Conservation (phyloP, 1,140 invertebrate species). For the Apocrypta bakeri region DNA sequence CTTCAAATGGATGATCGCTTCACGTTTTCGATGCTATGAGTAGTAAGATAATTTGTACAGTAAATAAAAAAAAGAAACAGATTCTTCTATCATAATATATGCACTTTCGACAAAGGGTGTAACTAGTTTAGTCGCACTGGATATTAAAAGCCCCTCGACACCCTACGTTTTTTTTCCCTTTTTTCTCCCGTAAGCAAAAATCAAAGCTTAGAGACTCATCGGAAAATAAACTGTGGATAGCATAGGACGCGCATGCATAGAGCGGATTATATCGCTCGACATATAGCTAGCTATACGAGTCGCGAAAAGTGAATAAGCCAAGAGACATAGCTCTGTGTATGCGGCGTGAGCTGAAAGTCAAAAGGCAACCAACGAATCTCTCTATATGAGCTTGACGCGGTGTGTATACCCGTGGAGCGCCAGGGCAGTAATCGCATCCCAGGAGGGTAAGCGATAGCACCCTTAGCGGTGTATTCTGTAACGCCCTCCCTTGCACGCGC, state of each 20-base stretch:
- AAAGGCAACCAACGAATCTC: not conserved
- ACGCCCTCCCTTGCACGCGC: constrained; percentile 63
- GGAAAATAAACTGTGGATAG: not conserved
- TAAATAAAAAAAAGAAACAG: no score
- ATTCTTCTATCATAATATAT: no score
- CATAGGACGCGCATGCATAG: not conserved
- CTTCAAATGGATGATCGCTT: no score
- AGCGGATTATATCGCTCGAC: not conserved
- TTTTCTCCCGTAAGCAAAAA: not conserved
- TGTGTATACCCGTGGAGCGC: not conserved
- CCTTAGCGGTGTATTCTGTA: constrained; percentile 68
- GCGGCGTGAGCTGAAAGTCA: constrained; percentile 11
- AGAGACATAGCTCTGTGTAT: not conserved
- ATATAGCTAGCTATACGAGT: not conserved
- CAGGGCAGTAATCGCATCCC: constrained; percentile 71
- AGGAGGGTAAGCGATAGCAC: constrained; percentile 72
- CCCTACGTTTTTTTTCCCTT: not conserved
- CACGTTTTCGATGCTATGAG: no score
- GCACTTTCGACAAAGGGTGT: constrained; percentile 37
- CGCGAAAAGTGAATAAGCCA: constrained; percentile 45
- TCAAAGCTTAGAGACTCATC: not conserved
- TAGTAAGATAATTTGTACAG: no score
- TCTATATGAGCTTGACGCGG: not conserved
- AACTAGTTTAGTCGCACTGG: constrained; percentile 31
- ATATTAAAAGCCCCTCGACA: not conserved